Evolutionary conservation across 2,113 vertebrate genomes (phyloP).

Genomic region (Trematomus loennbergii): DNA sequence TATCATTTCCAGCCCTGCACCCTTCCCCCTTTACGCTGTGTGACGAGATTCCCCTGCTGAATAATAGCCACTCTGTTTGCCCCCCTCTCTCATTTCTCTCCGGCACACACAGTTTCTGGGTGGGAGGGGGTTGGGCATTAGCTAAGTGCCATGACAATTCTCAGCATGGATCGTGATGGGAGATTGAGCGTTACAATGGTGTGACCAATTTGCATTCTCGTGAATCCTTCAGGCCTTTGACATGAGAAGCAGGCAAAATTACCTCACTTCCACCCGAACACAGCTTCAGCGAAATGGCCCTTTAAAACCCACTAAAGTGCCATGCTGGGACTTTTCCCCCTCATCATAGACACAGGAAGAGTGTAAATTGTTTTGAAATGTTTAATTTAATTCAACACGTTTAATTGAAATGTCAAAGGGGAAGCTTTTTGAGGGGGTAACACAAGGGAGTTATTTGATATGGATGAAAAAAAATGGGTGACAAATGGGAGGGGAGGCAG

Average conservation of each 20-base stretch:
- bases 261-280: conserved; percentile 62
- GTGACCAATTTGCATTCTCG: conserved; percentile 77
- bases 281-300: conserved; percentile 14
- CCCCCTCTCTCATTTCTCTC: conserved; percentile 16
- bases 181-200: conserved; percentile 72
- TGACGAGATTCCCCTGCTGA: conserved; percentile 52
- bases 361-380: conserved; percentile 14
- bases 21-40: conserved; percentile 55
- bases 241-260: conserved; percentile 62
- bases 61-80: conserved; percentile 78
- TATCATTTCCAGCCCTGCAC: conserved; percentile 56
- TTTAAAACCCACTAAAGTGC: conserved; percentile 49
- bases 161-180: conserved; percentile 73
- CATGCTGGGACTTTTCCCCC: conserved; percentile 11
- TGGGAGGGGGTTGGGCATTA: conserved; percentile 47
- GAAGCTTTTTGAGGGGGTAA: neutral
- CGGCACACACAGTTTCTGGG: conserved; percentile 42
- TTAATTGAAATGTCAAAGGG: conserved; percentile 57
- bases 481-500: conserved; percentile 30
- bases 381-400: conserved; percentile 11
- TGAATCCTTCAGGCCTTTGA: conserved; percentile 67
- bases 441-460: conserved; percentile 39
- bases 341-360: conserved; percentile 13
- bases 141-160: conserved; percentile 78
- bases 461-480: conserved; percentile 42